phyloP scores from a whole-genome alignment of 2,113 vertebrate genomes.

The Neofelis nebulosa region DNA sequence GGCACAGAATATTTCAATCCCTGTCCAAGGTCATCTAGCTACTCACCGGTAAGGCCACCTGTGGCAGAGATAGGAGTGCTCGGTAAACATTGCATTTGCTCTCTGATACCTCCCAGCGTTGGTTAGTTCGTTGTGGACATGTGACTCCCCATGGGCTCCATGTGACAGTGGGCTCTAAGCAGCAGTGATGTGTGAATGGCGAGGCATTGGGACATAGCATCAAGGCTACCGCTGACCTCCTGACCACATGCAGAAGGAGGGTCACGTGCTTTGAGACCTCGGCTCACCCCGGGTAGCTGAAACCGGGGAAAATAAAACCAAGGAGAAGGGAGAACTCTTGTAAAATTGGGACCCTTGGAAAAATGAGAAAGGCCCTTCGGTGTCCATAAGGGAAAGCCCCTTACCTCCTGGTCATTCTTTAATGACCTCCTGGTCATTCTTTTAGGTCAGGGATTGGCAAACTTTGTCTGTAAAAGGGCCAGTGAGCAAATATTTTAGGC shows the following conservation, averaged over 20 bases:
- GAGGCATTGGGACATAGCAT: background rate
- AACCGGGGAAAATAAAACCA: background rate
- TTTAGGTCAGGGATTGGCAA: background rate
- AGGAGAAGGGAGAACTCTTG: rapidly evolving
- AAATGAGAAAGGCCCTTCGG: background rate
- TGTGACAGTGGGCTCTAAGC: no score
- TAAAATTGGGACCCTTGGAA: background rate
- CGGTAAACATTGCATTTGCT: background rate
- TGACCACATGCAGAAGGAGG: background rate
- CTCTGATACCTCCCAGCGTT: background rate
- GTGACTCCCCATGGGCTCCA: background rate
- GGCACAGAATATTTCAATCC: background rate
- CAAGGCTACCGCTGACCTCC: background rate
- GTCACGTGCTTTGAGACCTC: background rate
- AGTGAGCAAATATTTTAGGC: background rate
- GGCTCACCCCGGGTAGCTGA: rapidly evolving
- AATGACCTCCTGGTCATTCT: background rate
- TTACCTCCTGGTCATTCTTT: background rate
- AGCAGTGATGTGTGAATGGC: background rate
- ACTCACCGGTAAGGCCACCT: background rate
- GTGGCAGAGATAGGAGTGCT: background rate
- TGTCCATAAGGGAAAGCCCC: background rate
- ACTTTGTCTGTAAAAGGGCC: background rate
- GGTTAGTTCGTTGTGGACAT: background rate
- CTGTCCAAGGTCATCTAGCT: background rate